These are phyloP conservation scores for Ochlodes sylvanus DNA, from an alignment of 2,888 invertebrate species.

Conservation along the genomic window DNA sequence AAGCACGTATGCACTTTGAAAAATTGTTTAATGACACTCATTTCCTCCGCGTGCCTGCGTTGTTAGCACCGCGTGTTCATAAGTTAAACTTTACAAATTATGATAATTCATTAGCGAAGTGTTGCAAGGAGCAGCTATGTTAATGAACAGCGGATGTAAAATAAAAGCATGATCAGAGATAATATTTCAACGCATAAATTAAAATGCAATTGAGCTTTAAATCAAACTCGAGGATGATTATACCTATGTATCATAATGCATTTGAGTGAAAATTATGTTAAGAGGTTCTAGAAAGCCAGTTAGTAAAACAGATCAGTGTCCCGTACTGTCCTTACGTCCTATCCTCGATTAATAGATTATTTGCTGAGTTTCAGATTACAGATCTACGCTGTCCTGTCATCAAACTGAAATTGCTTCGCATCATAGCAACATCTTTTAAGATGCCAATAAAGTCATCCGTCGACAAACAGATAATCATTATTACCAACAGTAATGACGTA, in stretches of 20 bases:
- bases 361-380: background rate
- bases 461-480: too few relatives aligned
- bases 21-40: constrained; percentile 57
- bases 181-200: constrained; percentile 3
- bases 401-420: too few relatives aligned
- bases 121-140: background rate
- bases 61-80: constrained; percentile 35
- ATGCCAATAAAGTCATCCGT: too few relatives aligned
- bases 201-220: background rate
- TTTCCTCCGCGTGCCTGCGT: constrained; percentile 55
- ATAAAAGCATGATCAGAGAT: constrained; percentile 4
- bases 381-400: too few relatives aligned
- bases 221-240: background rate
- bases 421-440: too few relatives aligned
- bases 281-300: too few relatives aligned
- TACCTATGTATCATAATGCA: background rate
- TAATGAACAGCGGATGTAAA: constrained; percentile 4
- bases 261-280: too few relatives aligned
- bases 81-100: constrained; percentile 26
- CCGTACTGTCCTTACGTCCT: background rate
- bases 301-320: too few relatives aligned
- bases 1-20: constrained; percentile 54
- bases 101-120: constrained; percentile 16
- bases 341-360: background rate
- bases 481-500: background rate